Base-by-base conservation (phyloP, 2,888 invertebrate genomes). In the Ephialtes manifestator region DNA sequence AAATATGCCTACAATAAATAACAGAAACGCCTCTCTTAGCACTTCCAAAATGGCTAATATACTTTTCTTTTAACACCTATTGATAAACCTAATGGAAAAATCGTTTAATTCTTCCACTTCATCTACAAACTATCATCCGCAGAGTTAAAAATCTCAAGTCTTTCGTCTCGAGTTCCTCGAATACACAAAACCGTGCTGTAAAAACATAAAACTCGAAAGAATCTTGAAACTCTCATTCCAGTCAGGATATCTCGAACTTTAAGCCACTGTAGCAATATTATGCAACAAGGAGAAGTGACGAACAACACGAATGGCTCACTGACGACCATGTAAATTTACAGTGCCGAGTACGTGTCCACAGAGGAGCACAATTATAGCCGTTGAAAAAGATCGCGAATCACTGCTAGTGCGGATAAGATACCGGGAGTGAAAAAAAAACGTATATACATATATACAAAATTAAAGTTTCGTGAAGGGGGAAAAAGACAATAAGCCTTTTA, bases 281-380 rank as follows among this genome's bases (percentile, higher is more conserved):
- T 85, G 85, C 85, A 85, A 85, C 80, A 75, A 75, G 51, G 60
- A 77, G 81, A 84, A 65, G 68, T 55, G 84, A 67, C 70, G 78
- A 85, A 68, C 60, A 60, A 70, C 84, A 63, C 46, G 55, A 78
- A 18, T 28, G 28, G 18, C 84, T 60, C 48, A 28, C 24, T 39
- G 11, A 65, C 82, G 80, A 84, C 68, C 72, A 81, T 84, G 85
- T 79, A 71, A 85, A 85, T 85, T 82, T 55, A 76, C 79, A 76
- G 78, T 75, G 51, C 43, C 65, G 70, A 48, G 79, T 78, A 35
- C 78, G 74, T 70, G 74, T 48, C 48, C 63, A 55, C 65, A 43
- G 71, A 77, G 24, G 63, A 74, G 63, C 85, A 79, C 82, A 80
- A 85, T 85, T 82, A 76, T 82, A 76, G 79, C 55, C 68, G 48